Conservation (phyloP, 2,113 vertebrate species). For the Nanorana parkeri region DNA sequence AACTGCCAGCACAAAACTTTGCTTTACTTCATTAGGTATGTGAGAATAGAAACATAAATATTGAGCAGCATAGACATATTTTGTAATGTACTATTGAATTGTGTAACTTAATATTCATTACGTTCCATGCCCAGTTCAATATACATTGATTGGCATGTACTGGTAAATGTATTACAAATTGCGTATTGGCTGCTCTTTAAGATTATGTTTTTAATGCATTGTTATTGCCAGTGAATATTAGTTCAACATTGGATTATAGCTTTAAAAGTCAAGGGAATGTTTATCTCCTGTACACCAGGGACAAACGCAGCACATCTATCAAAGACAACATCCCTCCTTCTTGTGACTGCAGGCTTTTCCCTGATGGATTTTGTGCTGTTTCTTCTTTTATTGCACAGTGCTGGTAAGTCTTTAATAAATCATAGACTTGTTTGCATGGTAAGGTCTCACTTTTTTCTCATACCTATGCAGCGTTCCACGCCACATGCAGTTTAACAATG, state of each 20-base stretch:
- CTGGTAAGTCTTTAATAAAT: slow-evolving; percentile 45
- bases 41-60: too few relatives aligned
- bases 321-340: slow-evolving; percentile 40
- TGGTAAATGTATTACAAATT: neutral
- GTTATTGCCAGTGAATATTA: neutral
- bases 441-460: slow-evolving; percentile 18
- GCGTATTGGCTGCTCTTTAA: neutral
- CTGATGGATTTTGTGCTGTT: slow-evolving; percentile 40
- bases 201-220: too few relatives aligned
- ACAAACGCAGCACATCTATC: slow-evolving; percentile 45
- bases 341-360: slow-evolving; percentile 41
- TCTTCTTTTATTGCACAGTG: slow-evolving; percentile 29
- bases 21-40: too few relatives aligned
- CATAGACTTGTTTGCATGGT: slow-evolving; percentile 47
- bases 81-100: too few relatives aligned
- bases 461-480: neutral
- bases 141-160: neutral
- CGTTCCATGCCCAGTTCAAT: too few relatives aligned
- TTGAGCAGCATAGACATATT: too few relatives aligned
- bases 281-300: slow-evolving; percentile 25
- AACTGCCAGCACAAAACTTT: too few relatives aligned
- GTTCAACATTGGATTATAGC: neutral
- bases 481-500: slow-evolving; percentile 14
- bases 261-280: slow-evolving; percentile 5
- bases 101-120: too few relatives aligned